Evolutionary conservation across 2,113 vertebrate genomes (phyloP).

Genomic region (Thunnus maccoyii): DNA sequence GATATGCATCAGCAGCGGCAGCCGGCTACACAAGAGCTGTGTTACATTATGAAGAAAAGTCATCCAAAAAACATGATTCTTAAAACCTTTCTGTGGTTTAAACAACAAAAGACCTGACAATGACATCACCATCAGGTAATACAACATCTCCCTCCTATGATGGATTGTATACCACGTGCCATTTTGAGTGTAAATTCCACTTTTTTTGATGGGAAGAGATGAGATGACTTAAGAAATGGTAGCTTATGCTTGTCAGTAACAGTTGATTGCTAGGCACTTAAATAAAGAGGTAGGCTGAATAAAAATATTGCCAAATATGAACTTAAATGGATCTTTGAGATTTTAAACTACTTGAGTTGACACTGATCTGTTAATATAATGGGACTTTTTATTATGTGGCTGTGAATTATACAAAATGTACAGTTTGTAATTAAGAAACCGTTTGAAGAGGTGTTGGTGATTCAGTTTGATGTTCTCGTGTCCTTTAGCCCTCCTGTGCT

Average conservation of each 20-base stretch:
- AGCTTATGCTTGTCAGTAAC: conserved; percentile 46
- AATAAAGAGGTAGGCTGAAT: conserved; percentile 79
- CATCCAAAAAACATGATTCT: conserved; percentile 25
- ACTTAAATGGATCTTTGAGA: conserved; percentile 38
- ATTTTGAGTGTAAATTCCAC: conserved; percentile 6
- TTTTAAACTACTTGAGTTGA: conserved; percentile 27
- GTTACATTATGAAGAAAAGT: conserved; percentile 34
- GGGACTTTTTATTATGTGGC: conserved; percentile 1
- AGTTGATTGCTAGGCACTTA: conserved; percentile 78
- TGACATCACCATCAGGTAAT: background rate
- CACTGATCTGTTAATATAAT: conserved; percentile 23
- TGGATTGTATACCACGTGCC: background rate
- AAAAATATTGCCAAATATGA: conserved; percentile 60
- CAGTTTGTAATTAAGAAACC: conserved; percentile 15
- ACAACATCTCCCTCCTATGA: background rate
- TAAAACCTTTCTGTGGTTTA: conserved; percentile 5
- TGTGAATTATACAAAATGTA: conserved; percentile 34
- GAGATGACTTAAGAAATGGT: conserved; percentile 30
- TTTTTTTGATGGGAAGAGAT: conserved; percentile 41
- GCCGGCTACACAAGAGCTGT: conserved; percentile 26
- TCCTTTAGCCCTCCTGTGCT: conserved; percentile 73
- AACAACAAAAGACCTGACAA: background rate
- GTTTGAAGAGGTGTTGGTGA: conserved; percentile 45
- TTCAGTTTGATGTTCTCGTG: conserved; percentile 63
- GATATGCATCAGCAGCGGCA: conserved; percentile 68